Evolutionary conservation across 2,888 invertebrate species (phyloP).

Genomic region (Nephrocerus scutellatus): DNA sequence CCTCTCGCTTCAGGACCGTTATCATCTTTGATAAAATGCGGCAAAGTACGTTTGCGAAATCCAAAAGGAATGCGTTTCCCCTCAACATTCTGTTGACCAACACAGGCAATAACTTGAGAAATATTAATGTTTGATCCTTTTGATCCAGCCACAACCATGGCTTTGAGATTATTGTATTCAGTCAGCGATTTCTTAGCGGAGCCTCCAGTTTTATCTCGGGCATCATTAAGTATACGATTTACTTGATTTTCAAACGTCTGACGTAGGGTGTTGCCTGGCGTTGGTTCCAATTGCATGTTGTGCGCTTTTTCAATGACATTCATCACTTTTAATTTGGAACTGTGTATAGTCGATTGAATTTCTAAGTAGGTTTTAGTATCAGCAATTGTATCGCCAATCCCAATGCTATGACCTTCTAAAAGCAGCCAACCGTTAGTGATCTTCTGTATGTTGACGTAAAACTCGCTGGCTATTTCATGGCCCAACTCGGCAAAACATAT

Average conservation of each 20-base stretch:
- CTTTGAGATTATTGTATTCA: conserved; percentile 95
- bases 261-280: conserved; percentile 92
- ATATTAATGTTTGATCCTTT: conserved; percentile 99
- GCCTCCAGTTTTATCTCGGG: conserved; percentile 97
- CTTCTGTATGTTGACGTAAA: conserved; percentile 96
- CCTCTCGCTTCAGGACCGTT: conserved; percentile 97
- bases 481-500: conserved; percentile 94
- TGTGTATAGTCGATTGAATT: conserved; percentile 91
- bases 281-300: conserved; percentile 94
- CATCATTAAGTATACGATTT: conserved; percentile 94
- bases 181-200: conserved; percentile 96
- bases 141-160: conserved; percentile 98
- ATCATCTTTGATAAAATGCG: conserved; percentile 98
- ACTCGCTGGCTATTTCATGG: conserved; percentile 82
- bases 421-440: conserved; percentile 95
- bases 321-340: conserved; percentile 96
- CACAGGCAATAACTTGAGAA: conserved; percentile 97
- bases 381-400: conserved; percentile 97
- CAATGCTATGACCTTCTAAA: conserved; percentile 85
- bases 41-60: conserved; percentile 90
- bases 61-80: conserved; percentile 98
- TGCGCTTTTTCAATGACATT: conserved; percentile 87
- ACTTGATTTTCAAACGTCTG: conserved; percentile 99
- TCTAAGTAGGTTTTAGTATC: conserved; percentile 94
- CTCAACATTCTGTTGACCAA: conserved; percentile 98